Evolutionary conservation across 1,140 invertebrate genomes (phyloP).

Genomic region (Cyphomyrmex costatus): DNA sequence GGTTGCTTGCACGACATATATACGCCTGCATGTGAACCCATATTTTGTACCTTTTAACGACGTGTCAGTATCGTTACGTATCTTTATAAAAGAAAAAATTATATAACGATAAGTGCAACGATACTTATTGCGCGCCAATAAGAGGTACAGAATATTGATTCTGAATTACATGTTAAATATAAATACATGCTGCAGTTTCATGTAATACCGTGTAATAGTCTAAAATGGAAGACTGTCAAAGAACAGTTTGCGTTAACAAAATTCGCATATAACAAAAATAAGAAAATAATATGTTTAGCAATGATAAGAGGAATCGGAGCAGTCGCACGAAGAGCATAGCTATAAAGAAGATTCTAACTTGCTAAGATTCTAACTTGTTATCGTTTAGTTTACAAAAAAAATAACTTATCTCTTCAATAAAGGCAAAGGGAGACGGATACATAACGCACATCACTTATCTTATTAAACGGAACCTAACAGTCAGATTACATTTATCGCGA

Average conservation of each 20-base stretch:
- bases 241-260: neutral
- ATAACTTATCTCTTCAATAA: conserved; percentile 16
- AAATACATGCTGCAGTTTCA: neutral
- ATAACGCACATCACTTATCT: conserved; percentile 20
- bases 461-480: conserved; percentile 29
- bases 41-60: no score
- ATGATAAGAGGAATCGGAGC: neutral
- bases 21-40: neutral
- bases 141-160: no score
- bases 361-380: conserved; percentile 12
- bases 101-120: no score
- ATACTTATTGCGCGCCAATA: no score
- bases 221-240: neutral
- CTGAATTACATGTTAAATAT: no score
- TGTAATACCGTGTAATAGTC: neutral
- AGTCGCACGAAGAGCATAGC: neutral
- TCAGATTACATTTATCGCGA: conserved; percentile 34
- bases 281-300: neutral
- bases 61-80: no score
- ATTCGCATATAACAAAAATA: neutral
- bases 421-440: neutral
- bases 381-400: conserved; percentile 20
- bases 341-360: neutral
- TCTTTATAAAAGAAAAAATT: no score
- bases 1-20: neutral